phyloP scores from a whole-genome alignment of 2,113 vertebrate genomes.

The Poeciliopsis occidentalis region DNA sequence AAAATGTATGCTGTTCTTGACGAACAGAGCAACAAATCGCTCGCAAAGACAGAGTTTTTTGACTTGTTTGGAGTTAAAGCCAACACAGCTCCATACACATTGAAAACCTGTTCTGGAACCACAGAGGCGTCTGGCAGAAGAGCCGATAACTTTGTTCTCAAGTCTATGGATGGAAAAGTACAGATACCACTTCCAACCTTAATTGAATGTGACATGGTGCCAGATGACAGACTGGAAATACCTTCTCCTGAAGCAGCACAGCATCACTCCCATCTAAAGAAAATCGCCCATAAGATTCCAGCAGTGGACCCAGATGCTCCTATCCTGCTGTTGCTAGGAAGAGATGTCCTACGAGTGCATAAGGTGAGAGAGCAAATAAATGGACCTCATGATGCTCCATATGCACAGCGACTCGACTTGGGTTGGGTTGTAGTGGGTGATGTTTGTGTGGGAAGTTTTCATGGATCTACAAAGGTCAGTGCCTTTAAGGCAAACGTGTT shows the following conservation, averaged over 20 bases:
- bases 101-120: background rate
- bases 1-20: too few relatives aligned
- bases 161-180: background rate
- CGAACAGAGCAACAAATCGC: background rate
- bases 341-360: background rate
- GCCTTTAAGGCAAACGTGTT: background rate
- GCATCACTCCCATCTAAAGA: background rate
- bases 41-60: background rate
- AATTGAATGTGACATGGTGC: background rate
- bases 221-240: background rate
- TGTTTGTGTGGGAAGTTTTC: background rate
- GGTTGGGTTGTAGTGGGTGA: background rate
- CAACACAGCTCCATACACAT: background rate
- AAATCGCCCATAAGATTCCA: background rate
- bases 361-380: background rate
- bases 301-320: background rate
- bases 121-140: background rate
- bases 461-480: background rate
- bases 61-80: background rate
- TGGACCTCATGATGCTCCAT: background rate
- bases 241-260: background rate
- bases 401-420: background rate
- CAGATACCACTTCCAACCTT: background rate
- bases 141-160: background rate
- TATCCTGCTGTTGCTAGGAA: background rate